Evolutionary conservation across 2,888 invertebrate species (phyloP).

Genomic region (Quadroppia sp.): DNA sequence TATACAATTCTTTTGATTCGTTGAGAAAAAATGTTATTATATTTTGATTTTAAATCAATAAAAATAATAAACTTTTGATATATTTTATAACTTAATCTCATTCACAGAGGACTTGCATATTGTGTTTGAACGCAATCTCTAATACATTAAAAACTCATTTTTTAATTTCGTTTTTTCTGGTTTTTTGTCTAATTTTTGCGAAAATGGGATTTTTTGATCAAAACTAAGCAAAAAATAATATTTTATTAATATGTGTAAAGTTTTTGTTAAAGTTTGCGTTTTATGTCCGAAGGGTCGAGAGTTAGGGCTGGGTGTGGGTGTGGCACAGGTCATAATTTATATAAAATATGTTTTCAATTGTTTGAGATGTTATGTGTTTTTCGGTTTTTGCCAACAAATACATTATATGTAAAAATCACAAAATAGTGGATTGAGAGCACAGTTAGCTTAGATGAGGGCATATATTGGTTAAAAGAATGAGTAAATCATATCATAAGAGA

Average conservation of each 20-base stretch:
- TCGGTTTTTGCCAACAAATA: not conserved
- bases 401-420: slow-evolving; percentile 6
- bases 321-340: slow-evolving; percentile 26
- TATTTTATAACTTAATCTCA: too few species aligned
- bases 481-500: slow-evolving; percentile 7
- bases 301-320: slow-evolving; percentile 14
- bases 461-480: not conserved
- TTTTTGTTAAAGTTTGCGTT: slow-evolving; percentile 9
- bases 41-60: slow-evolving; percentile 3
- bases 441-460: not conserved
- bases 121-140: too few species aligned
- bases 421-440: not conserved
- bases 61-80: not conserved
- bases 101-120: too few species aligned
- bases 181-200: not conserved
- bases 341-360: not conserved
- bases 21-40: slow-evolving; percentile 10
- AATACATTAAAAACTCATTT: too few species aligned
- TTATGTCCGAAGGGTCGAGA: slow-evolving; percentile 15
- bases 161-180: too few species aligned
- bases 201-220: slow-evolving; percentile 22
- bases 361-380: not conserved
- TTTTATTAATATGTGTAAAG: slow-evolving; percentile 14
- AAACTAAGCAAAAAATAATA: slow-evolving; percentile 6
- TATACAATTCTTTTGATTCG: not conserved